A percentile compares a stretch with the other conserved stretches of the same genome.
phyloP scores from a whole-genome alignment of 1,140 invertebrate genomes.

The Aphaenogaster rudis region DNA sequence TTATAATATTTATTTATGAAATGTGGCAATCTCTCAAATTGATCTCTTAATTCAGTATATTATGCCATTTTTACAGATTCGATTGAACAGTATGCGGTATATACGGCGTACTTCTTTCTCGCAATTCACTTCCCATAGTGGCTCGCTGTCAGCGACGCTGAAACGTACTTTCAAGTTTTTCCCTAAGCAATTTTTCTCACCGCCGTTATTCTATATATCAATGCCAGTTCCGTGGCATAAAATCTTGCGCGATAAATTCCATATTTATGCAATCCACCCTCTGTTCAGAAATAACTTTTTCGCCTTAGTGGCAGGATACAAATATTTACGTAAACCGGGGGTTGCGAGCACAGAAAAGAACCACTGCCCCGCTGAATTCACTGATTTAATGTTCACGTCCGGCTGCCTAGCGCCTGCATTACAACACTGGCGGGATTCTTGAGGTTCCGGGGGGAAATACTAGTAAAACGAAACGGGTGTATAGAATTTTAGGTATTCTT shows the following conservation, averaged over 20 bases:
- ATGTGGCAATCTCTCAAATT: neutral
- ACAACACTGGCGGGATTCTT: slow-evolving; percentile 7
- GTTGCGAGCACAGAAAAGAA: slow-evolving; percentile 5
- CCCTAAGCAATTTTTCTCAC: slow-evolving; percentile 43
- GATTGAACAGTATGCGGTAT: neutral
- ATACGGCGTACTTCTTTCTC: neutral
- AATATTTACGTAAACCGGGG: slow-evolving; percentile 61
- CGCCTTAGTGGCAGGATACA: slow-evolving; percentile 20
- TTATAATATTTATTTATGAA: neutral
- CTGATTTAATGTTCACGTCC: slow-evolving; percentile 56
- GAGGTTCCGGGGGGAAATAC: neutral
- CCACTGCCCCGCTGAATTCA: slow-evolving; percentile 35
- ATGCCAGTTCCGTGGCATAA: slow-evolving; percentile 49
- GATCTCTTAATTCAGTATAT: neutral
- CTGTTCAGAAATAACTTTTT: slow-evolving; percentile 48
- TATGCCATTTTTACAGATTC: neutral
- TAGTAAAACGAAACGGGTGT: neutral
- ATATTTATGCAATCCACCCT: slow-evolving; percentile 65
- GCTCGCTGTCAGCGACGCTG: slow-evolving; percentile 33
- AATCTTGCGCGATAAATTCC: slow-evolving; percentile 61
- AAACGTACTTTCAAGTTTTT: slow-evolving; percentile 54
- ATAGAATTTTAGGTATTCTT: slow-evolving; percentile 36
- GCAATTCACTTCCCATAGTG: slow-evolving; percentile 22
- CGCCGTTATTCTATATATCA: slow-evolving; percentile 40
- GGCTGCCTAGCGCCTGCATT: slow-evolving; percentile 29